phyloP scores from a whole-genome alignment of 2,888 invertebrate genomes.

The Adela reaumurella region DNA sequence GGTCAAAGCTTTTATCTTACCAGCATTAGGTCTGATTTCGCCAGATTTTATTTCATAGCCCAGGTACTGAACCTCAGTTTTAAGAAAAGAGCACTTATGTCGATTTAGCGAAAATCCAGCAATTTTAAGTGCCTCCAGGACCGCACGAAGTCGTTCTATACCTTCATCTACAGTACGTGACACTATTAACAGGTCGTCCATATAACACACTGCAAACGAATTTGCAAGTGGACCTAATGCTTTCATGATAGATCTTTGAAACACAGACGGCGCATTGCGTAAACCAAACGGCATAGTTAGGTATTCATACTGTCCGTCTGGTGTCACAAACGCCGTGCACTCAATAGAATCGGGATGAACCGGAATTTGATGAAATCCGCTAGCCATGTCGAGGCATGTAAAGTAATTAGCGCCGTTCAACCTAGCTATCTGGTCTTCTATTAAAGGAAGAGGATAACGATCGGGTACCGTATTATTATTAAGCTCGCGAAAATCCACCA shows the following conservation, averaged over 20 bases:
- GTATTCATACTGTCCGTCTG: constrained; percentile 21
- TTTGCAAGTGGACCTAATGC: constrained; percentile 12
- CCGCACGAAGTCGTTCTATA: neutral
- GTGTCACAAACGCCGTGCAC: constrained; percentile 19
- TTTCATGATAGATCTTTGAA: constrained; percentile 18
- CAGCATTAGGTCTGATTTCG: constrained; percentile 6
- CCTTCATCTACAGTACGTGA: neutral
- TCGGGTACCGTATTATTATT: constrained; percentile 10
- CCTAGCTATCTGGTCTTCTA: constrained; percentile 7
- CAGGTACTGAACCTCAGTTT: constrained; percentile 8
- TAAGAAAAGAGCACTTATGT: constrained; percentile 8
- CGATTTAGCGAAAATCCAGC: constrained; percentile 1
- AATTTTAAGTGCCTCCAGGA: neutral
- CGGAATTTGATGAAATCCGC: constrained; percentile 16
- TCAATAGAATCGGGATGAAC: constrained; percentile 5
- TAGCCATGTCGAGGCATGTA: neutral
- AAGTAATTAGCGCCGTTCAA: constrained; percentile 8
- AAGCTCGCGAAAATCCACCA: constrained; percentile 10
- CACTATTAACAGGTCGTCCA: constrained; percentile 17
- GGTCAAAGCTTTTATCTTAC: constrained; percentile 7
- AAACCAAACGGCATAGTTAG: constrained; percentile 24
- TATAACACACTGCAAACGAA: constrained; percentile 10
- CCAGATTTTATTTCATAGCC: constrained; percentile 7
- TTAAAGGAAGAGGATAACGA: constrained; percentile 10
- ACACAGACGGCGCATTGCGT: constrained; percentile 22